phyloP scores from a whole-genome alignment of 2,797 vertebrate species.

The Bradypodion ventrale region DNA sequence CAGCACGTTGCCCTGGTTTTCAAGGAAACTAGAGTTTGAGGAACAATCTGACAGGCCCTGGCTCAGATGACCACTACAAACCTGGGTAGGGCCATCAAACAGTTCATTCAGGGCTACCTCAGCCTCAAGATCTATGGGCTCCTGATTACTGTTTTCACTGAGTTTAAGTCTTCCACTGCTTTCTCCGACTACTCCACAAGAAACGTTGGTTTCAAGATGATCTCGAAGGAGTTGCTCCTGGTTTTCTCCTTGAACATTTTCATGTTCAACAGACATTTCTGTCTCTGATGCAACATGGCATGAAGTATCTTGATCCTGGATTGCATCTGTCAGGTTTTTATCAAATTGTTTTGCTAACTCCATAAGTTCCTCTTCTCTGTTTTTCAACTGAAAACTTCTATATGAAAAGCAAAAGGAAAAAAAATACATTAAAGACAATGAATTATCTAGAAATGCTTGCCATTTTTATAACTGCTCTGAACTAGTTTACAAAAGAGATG shows the following conservation, averaged over 20 bases:
- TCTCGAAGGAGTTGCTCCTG: constrained; percentile 11
- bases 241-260: constrained; percentile 25
- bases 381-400: constrained; percentile 73
- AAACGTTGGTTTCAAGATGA: constrained; percentile 25
- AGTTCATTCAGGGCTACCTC: constrained; percentile 76
- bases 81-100: constrained; percentile 89
- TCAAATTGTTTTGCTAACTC: constrained; percentile 92
- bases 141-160: neutral
- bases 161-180: neutral
- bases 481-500: neutral
- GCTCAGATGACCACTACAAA: constrained; percentile 75
- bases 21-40: constrained; percentile 54
- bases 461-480: neutral
- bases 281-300: neutral
- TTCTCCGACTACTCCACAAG: constrained; percentile 20
- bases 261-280: neutral
- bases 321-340: constrained; percentile 86
- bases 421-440: neutral
- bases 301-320: constrained; percentile 66
- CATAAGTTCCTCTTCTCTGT: constrained; percentile 86
- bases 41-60: constrained; percentile 69
- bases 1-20: constrained; percentile 51
- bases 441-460: neutral
- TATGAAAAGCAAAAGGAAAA: neutral
- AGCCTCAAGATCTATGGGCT: constrained; percentile 61